Base-by-base conservation (phyloP, 2,797 vertebrate species). In the Crocodylus rhombifer region DNA sequence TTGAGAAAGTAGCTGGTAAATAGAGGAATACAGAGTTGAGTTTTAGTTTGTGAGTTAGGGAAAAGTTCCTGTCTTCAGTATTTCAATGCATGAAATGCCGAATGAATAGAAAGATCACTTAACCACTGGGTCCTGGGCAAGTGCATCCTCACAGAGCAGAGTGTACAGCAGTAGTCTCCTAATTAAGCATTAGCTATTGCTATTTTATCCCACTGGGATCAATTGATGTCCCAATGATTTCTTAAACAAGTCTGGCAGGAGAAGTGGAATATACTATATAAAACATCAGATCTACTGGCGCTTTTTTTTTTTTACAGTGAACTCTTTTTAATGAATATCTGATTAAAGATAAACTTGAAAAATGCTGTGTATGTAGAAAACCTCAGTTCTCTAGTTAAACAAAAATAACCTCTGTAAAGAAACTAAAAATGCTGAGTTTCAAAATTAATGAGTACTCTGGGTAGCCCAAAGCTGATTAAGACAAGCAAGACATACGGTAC, bases 301-400 rank as follows among this genome's bases (percentile, higher is more conserved):
- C n/a, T 58, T 71, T 73, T 42, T 42, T 42, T 42, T 42, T 42
- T 42, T 42, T 64, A 13, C 17, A 73, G 23, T 55, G 51, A 65
- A 0, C 5, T 73, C 17, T 51, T 73, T 51, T 64, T 64, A 75
- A 84, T 16, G 51, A 91, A 55, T 55, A 60, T 55, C 55, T 64
- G 55, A 55, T 74, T 82, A 20, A 65, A 78, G 23, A 13, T 55
- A 20, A 60, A 84, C 23, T 83, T 63, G n/a, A 36, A 71, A 77
- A 21, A 60, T 18, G 9, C 5, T 21, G 14, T 25, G 1, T 14
- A 1, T 71, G 3, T 4, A 12, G 5, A 28, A 60, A 1, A 15
- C 10, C 14, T 62, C 51, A 36, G 57, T 2, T 1, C 21, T 61
- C 51, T 42, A 64, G 14, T 26, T 78, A 3, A 60, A 62, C 63